Evolutionary conservation across 2,797 vertebrate genomes (phyloP), one percentile per base, ranked within the genome.

Genomic region (Manis crassicaudata): DNA sequence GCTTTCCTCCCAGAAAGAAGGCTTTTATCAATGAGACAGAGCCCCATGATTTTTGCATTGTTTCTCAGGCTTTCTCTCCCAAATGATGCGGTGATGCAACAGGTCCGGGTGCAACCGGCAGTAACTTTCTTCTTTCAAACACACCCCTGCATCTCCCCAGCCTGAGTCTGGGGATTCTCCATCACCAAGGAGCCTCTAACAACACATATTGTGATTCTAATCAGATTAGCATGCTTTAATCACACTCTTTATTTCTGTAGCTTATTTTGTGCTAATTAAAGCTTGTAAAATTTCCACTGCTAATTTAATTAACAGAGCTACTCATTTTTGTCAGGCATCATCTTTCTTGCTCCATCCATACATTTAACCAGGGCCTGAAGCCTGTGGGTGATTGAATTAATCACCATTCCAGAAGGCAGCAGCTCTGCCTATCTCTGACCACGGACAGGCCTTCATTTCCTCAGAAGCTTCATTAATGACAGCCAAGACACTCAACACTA

Each of bases 241-340:
- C 56, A 88, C 75, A 72, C 32, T 5, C 92, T 92, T 93, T 5
- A 84, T 94, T 96, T 68, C 88, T 95, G 37, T 80, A n/a, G 6
- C 70, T 97, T 97, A 37, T 87, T 98, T 97, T 90, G 12, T 92
- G 96, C 43, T 96, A 46, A 95, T 97, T 96, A 81, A 73, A 46
- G 90, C 77, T 80, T 86, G 88, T 92, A 96, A 97, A 88, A 92
- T 95, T 79, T 92, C 85, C 87, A 35, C 94, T 94, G 92, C 84
- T 96, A 88, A 97, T 97, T 97, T 97, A 97, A 97, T 97, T 97
- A 97, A 93, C 72, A 2, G 46, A 95, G 43, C 73, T 87, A 62
- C 94, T 90, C 81, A 72, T 88, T 84, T 96, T 97, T 96, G 76
- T 88, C 92, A 86, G 83, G 62, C 68, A 94, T 76, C 60, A 77